phyloP scores from a whole-genome alignment of 2,888 invertebrate species.

The Latheticus oryzae region DNA sequence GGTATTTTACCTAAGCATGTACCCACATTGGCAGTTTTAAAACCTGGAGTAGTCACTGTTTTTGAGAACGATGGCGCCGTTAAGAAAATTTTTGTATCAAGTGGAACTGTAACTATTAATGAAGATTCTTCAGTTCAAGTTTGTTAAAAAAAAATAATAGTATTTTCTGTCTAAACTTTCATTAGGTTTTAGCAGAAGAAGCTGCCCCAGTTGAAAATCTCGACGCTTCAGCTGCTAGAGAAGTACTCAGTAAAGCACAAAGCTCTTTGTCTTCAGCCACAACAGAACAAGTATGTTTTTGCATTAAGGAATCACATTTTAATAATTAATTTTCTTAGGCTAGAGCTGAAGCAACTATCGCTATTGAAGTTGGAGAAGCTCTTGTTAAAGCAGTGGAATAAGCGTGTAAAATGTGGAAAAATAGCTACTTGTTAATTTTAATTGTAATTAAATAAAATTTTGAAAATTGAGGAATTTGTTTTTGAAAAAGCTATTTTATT shows the following conservation, averaged over 20 bases:
- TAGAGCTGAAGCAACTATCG: conserved; percentile 91
- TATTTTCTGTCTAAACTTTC: too few relatives aligned
- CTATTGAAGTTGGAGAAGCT: conserved; percentile 94
- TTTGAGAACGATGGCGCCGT: conserved; percentile 85
- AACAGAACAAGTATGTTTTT: conserved; percentile 76
- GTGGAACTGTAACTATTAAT: conserved; percentile 95
- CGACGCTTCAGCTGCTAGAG: conserved; percentile 84
- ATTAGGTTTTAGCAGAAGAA: conserved; percentile 95
- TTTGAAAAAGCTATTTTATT: too few relatives aligned
- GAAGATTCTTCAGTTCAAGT: conserved; percentile 96
- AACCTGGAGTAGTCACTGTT: conserved; percentile 94
- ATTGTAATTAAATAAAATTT: conserved; percentile 34
- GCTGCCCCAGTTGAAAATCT: conserved; percentile 87
- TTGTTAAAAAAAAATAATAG: conserved; percentile 3
- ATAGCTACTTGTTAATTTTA: conserved; percentile 37
- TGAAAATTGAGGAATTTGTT: too few relatives aligned
- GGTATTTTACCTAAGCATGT: conserved; percentile 98
- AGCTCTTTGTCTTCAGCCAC: conserved; percentile 83
- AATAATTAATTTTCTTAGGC: conserved; percentile 67
- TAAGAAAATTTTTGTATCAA: conserved; percentile 94
- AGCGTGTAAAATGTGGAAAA: conserved; percentile 48
- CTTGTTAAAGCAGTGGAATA: conserved; percentile 85
- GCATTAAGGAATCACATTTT: conserved; percentile 3
- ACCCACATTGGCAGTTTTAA: conserved; percentile 92
- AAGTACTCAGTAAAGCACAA: conserved; percentile 86